Percentiles rank a stretch among this genome's conserved stretches.
Evolutionary conservation across 2,113 vertebrate genomes (phyloP).

Genomic region (Petrocephalus microphthalmus): DNA sequence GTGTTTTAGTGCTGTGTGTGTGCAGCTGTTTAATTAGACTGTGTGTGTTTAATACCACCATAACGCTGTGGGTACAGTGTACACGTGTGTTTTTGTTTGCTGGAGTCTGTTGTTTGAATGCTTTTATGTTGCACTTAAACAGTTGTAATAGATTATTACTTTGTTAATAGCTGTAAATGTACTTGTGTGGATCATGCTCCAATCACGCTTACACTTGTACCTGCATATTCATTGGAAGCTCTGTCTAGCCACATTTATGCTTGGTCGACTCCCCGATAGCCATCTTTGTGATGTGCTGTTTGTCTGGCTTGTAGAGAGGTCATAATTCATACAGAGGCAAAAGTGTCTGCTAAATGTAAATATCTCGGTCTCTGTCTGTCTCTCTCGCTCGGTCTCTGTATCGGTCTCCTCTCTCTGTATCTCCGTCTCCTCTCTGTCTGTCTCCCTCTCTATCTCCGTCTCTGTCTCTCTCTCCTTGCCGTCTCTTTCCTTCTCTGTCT

Average conservation of each 20-base stretch:
- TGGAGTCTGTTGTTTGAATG: not conserved
- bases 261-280: not conserved
- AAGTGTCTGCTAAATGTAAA: not conserved
- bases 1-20: not conserved
- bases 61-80: not conserved
- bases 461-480: not conserved
- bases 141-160: not conserved
- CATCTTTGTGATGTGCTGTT: not conserved
- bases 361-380: not conserved
- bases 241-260: not conserved
- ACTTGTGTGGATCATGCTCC: not conserved
- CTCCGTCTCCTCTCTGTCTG: too few relatives aligned
- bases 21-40: not conserved
- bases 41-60: not conserved
- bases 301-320: not conserved
- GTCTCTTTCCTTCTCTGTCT: too few relatives aligned
- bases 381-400: not conserved
- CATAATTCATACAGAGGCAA: not conserved
- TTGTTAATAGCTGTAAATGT: not conserved
- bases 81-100: not conserved
- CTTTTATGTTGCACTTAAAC: not conserved
- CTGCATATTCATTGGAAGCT: not conserved
- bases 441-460: not conserved
- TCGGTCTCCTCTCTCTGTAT: not conserved
- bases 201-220: not conserved